Evolutionary conservation across 1,140 invertebrate genomes (phyloP).

Genomic region (Zaprionus inermis): DNA sequence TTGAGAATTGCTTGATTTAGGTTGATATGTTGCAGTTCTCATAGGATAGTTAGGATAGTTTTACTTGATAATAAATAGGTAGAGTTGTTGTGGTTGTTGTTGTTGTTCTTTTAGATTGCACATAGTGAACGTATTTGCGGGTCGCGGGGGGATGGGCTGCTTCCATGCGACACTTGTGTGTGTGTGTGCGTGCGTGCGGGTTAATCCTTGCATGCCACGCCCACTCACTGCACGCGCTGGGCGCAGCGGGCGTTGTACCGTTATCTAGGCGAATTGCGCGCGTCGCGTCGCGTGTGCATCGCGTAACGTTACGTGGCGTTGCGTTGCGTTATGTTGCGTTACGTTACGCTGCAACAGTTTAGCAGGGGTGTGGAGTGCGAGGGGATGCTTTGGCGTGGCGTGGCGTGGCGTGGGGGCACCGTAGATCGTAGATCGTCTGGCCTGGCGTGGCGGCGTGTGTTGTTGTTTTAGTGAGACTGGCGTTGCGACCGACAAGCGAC

Average conservation of each 20-base stretch:
- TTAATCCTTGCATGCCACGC: constrained; percentile 37
- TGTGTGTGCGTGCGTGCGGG: too few relatives aligned
- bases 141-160: too few relatives aligned
- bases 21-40: background rate
- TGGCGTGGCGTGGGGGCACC: background rate
- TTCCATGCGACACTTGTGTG: constrained; percentile 17
- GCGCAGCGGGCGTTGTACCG: constrained; percentile 20
- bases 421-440: background rate
- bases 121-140: background rate
- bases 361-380: too few relatives aligned
- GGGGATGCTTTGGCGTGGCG: too few relatives aligned
- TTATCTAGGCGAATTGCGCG: constrained; percentile 29
- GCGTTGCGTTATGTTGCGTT: background rate
- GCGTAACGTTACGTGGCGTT: constrained; percentile 27
- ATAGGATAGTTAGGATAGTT: background rate
- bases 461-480: constrained; percentile 44
- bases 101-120: constrained; percentile 11
- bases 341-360: too few relatives aligned
- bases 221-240: constrained; percentile 12
- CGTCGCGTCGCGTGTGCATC: constrained; percentile 9
- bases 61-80: background rate
- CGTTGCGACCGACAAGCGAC: constrained; percentile 76
- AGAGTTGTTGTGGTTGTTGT: background rate
- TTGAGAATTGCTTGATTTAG: too few relatives aligned
- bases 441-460: constrained; percentile 9